Base-by-base conservation (phyloP, 2,113 vertebrate species). In the Erpornis zantholeuca region DNA sequence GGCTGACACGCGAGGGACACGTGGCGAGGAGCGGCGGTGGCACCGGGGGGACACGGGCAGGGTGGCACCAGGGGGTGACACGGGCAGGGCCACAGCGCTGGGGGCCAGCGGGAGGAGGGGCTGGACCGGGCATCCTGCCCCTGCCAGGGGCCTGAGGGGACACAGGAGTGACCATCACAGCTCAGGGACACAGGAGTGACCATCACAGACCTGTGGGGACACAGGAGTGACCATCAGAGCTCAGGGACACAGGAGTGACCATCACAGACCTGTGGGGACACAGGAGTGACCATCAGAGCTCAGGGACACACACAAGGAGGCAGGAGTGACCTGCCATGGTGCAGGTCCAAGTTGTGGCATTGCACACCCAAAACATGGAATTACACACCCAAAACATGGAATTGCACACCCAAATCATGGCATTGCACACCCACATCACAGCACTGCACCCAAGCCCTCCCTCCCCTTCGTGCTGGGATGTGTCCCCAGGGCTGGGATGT, bases 331-430 rank as follows among this genome's bases (percentile, higher is more conserved):
- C 38, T 10, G 38, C 38, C 38, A 12, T 38, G 38, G 38, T 38
- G 38, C 38, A 38, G 38, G 38, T 38, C 38, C 38, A 38, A 38
- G 38, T 0, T 2, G 6, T 0, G 13, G 25, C 21, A 28, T 0
- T 31, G 15, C 14, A 6, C 4, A 27, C 52, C 15, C 50, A 52
- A 50, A 50, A 23, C 19, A 45, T 44, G 44, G 44, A 44, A 44
- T 44, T 44, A 44, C 44, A 2, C 29, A 12, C 0, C 9, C 18
- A 18, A 12, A 20, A 1, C 6, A 1, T 0, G 5, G 42, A 14
- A 42, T 0, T 14, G 3, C 15, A 1, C 9, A 4, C 0, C 1
- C 31, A 20, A 18, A 9, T 1, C 2, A 44, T 8, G 28, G n/a
- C n/a, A n/a, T n/a, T n/a, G 15, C 35, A 17, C 31, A 21, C 44